Conservation (phyloP, 2,888 invertebrate genomes). For the Plusia festucae region DNA sequence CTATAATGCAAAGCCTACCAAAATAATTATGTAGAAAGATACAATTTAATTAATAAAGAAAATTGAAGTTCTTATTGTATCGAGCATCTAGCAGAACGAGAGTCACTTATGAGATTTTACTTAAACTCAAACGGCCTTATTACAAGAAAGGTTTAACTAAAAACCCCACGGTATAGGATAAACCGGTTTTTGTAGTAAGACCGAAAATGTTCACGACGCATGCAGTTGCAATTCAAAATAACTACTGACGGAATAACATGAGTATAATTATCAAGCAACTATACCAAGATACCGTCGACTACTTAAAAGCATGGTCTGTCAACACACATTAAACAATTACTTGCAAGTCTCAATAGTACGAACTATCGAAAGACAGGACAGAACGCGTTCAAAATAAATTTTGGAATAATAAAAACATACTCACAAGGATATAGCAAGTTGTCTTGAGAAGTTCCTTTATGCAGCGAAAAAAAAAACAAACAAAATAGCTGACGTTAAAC, state of each 20-base stretch:
- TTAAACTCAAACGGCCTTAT: not conserved
- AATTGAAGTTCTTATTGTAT: conserved; percentile 13
- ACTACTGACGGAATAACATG: conserved; percentile 3
- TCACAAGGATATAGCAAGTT: conserved; percentile 91
- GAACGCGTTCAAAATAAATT: conserved; percentile 51
- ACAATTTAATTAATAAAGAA: no score
- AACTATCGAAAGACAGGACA: conserved; percentile 5
- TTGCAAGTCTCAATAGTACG: conserved; percentile 20
- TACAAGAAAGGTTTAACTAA: no score
- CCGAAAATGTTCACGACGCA: not conserved
- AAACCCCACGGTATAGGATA: no score
- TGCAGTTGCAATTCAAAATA: not conserved
- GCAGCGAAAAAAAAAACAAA: conserved; percentile 73
- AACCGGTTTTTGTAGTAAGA: no score
- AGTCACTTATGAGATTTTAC: not conserved
- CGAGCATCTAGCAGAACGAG: not conserved
- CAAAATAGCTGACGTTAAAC: conserved; percentile 62
- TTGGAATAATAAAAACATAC: conserved; percentile 74
- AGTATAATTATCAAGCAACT: conserved; percentile 6
- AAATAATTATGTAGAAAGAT: no score
- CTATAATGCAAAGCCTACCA: no score
- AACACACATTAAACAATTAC: conserved; percentile 14
- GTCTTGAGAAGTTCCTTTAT: conserved; percentile 90
- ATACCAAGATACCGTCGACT: conserved; percentile 8
- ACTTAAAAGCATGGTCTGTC: not conserved